Evolutionary conservation across 2,888 invertebrate species (phyloP).

Genomic region (Pristionchus entomophagus): DNA sequence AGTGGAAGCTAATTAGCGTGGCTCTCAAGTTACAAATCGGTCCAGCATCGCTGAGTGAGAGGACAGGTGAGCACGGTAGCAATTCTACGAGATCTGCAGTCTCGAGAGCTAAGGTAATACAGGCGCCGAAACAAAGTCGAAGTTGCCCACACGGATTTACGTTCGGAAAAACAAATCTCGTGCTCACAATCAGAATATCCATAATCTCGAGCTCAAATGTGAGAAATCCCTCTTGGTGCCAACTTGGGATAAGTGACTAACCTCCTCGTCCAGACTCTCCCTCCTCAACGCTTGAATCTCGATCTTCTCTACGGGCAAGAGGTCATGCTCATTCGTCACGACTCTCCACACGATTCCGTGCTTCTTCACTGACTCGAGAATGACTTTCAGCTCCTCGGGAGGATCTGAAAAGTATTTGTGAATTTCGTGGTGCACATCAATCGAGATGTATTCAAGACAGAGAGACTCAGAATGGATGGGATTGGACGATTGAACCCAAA

Average conservation of each 20-base stretch:
- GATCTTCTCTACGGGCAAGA: conserved; percentile 57
- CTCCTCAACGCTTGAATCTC: conserved; percentile 56
- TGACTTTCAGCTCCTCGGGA: conserved; percentile 68
- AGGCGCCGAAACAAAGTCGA: too few relatives aligned
- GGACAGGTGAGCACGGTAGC: background rate
- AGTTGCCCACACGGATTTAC: too few relatives aligned
- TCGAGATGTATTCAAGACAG: too few relatives aligned
- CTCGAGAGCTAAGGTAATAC: too few relatives aligned
- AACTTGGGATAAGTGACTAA: background rate
- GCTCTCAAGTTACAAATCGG: conserved; percentile 11
- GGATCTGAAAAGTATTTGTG: conserved; percentile 57
- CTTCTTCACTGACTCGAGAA: conserved; percentile 58
- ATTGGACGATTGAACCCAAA: too few relatives aligned
- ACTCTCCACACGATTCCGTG: conserved; percentile 67
- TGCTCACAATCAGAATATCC: too few relatives aligned
- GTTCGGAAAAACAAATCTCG: too few relatives aligned
- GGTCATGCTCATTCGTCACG: conserved; percentile 58
- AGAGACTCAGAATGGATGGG: too few relatives aligned
- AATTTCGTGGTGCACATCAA: too few relatives aligned
- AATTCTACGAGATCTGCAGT: too few relatives aligned
- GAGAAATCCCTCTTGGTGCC: too few relatives aligned
- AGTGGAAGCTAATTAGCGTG: conserved; percentile 2
- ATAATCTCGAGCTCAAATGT: too few relatives aligned
- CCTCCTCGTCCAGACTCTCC: conserved; percentile 48
- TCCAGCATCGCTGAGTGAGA: background rate